Evolutionary conservation across 2,888 invertebrate species (phyloP).

Genomic region (Patella depressa): DNA sequence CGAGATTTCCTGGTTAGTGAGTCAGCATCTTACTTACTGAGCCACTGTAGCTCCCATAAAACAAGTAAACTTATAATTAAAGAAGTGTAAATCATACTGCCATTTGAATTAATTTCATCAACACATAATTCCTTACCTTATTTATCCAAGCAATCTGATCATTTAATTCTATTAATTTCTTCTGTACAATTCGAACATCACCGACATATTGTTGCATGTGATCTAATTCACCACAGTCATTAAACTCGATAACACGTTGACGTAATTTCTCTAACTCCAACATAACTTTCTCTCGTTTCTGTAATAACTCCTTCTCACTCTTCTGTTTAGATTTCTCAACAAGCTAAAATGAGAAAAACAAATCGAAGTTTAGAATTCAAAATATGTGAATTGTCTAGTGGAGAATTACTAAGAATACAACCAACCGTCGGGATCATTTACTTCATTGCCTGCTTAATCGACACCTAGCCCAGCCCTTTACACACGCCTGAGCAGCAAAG

Average conservation of each 20-base stretch:
- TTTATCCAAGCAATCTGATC: slow-evolving; percentile 88
- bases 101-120: background rate
- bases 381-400: no score
- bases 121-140: slow-evolving; percentile 70
- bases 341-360: slow-evolving; percentile 68
- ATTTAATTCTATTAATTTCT: slow-evolving; percentile 82
- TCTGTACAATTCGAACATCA: slow-evolving; percentile 82
- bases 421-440: no score
- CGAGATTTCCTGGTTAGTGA: no score
- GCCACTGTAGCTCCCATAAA: no score
- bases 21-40: no score
- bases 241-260: slow-evolving; percentile 83
- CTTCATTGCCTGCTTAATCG: no score
- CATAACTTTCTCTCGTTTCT: slow-evolving; percentile 80
- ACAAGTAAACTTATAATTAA: no score
- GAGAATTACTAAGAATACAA: no score
- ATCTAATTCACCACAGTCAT: slow-evolving; percentile 85
- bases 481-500: no score
- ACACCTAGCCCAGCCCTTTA: no score
- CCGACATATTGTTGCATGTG: slow-evolving; percentile 83
- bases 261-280: slow-evolving; percentile 81
- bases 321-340: slow-evolving; percentile 87
- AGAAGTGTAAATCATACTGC: background rate
- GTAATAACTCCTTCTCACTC: slow-evolving; percentile 85
- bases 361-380: background rate